Conservation (phyloP, 1,140 invertebrate genomes). For the Mercenaria mercenaria region DNA sequence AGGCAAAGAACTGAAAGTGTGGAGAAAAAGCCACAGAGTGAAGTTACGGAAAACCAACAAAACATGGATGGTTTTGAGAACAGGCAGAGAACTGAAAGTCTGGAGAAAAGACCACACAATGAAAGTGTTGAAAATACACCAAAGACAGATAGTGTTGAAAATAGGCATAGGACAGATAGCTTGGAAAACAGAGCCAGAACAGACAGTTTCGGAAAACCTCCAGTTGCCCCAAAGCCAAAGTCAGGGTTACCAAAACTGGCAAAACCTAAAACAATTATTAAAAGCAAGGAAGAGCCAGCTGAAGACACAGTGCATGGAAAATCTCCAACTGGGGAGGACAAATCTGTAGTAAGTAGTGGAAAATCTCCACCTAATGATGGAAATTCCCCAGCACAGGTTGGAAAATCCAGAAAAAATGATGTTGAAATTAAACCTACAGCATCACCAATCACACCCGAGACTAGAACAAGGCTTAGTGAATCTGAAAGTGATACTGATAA, state of each 20-base stretch:
- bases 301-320: not conserved
- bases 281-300: not conserved
- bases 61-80: too few species aligned
- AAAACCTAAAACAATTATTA: constrained; percentile 23
- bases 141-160: not conserved
- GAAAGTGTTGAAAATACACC: not conserved
- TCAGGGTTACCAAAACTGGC: constrained; percentile 40
- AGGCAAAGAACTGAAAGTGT: too few species aligned
- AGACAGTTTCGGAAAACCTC: constrained; percentile 55
- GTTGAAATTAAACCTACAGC: not conserved
- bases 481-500: not conserved
- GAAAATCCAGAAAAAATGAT: not conserved
- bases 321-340: not conserved
- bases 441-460: not conserved
- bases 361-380: not conserved
- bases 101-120: not conserved
- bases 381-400: not conserved
- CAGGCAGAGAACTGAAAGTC: too few species aligned
- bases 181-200: constrained; percentile 2
- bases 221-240: constrained; percentile 52
- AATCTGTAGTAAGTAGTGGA: not conserved
- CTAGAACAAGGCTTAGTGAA: not conserved
- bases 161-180: not conserved
- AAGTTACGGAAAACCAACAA: too few species aligned
- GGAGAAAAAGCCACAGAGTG: too few species aligned